Base-by-base conservation (phyloP, 1,140 invertebrate species). In the Zaprionus kolodkinae region DNA sequence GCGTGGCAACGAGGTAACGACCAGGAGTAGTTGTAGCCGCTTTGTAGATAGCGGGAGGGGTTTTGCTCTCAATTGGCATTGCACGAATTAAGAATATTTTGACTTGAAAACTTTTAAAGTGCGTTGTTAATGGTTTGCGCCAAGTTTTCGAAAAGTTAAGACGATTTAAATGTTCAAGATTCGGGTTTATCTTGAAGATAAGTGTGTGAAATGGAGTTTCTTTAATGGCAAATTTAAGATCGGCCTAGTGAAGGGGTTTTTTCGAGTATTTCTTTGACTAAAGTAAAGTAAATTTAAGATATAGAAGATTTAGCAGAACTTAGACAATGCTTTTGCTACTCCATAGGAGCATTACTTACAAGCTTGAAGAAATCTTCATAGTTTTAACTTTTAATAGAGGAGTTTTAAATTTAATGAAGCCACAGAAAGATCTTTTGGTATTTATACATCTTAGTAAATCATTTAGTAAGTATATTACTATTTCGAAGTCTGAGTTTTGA, bases 21-120 rank as follows among this genome's bases (percentile, higher is more conserved):
- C 15, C 9, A 33, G 15, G 6, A 62, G 59, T 62, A 43, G 17
- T 55, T 9, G 6, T n/a, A 63, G 67, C 36, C 15, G 40, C n/a
- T 21, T 21, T 21, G 21, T 21, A 21, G 21, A 21, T 21, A 6
- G 40, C 2, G 6, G 27, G 27, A 30, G 27, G 6, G 40, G 15
- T n/a, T 52, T 62, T 56, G 27, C 13, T 54, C 35, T 38, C 38
- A 69, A 69, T 54, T 71, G 52, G 40, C 40, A 64, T 71, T 65
- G 38, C 11, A 65, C 15, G 54, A 63, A 70, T 63, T 38, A 54
- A 63, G 48, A 55, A 64, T 56, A 57, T 43, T 36, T 71, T 64
- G 40, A 65, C 40, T 50, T 43, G 7, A 56, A 71, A 71, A 65
- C 30, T 65, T 71, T 65, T 65, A 11, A 56, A 57, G 60, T 43